These are phyloP conservation scores for Euspilapteryx auroguttella DNA, from an alignment of 2,888 invertebrate species.

Conservation along the genomic window DNA sequence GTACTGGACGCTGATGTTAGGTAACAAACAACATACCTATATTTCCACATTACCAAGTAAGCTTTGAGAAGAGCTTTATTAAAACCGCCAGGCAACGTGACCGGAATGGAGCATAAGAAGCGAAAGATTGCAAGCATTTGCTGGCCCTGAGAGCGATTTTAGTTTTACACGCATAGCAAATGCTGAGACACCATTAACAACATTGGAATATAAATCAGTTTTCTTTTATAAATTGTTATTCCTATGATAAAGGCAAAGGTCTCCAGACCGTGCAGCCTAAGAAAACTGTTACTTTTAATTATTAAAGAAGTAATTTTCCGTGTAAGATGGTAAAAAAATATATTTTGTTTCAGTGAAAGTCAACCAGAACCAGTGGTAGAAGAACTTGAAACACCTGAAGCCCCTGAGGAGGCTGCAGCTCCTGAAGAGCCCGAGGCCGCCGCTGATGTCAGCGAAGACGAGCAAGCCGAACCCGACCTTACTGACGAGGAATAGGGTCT, in stretches of 20 bases:
- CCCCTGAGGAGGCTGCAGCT: constrained; percentile 19
- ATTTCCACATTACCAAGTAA: constrained; percentile 2
- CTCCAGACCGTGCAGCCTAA: too few relatives aligned
- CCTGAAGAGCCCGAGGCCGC: constrained; percentile 25
- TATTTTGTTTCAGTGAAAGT: constrained; percentile 22
- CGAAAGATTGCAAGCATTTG: constrained; percentile 6
- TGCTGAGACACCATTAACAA: too few relatives aligned
- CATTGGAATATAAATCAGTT: too few relatives aligned
- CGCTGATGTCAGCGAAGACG: constrained; percentile 45
- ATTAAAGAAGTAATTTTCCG: too few relatives aligned
- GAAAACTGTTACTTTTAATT: too few relatives aligned
- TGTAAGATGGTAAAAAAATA: too few relatives aligned
- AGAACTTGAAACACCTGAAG: constrained; percentile 44
- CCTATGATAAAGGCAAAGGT: too few relatives aligned
- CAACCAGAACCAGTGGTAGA: constrained; percentile 42
- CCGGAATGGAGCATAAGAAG: constrained; percentile 8
- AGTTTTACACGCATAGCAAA: too few relatives aligned
- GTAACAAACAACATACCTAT: constrained; percentile 12
- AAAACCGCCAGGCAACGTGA: too few relatives aligned
- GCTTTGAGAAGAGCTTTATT: too few relatives aligned
- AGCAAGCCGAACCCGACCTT: constrained; percentile 50
- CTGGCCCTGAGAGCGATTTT: constrained; percentile 3
- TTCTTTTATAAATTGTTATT: too few relatives aligned
- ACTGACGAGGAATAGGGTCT: constrained; percentile 60
- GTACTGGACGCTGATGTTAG: constrained; percentile 31